These are phyloP conservation scores for Boulengeromyrus knoepffleri DNA, from an alignment of 2,113 vertebrate genomes.

Conservation along the genomic window DNA sequence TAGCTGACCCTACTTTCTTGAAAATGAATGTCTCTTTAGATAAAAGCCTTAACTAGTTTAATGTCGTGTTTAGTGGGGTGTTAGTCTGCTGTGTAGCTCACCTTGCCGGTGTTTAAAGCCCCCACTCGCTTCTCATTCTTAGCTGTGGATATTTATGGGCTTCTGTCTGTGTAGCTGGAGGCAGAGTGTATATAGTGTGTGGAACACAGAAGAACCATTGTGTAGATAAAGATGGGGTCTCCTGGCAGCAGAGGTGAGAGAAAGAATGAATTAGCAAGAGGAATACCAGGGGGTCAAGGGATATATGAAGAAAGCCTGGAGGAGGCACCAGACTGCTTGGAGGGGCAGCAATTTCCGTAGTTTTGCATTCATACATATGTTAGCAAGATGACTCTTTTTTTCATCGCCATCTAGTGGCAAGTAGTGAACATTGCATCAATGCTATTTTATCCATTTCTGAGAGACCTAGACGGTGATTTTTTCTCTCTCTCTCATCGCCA, in stretches of 20 bases:
- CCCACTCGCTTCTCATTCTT: too few relatives aligned
- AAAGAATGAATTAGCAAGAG: not conserved
- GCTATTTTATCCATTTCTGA: not conserved
- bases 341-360: not conserved
- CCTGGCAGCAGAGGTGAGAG: not conserved
- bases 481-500: not conserved
- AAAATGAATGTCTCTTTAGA: not conserved
- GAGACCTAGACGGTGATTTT: too few relatives aligned
- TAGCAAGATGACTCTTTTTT: not conserved
- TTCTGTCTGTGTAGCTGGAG: not conserved
- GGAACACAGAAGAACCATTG: not conserved
- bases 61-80: too few relatives aligned
- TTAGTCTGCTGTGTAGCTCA: too few relatives aligned
- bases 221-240: not conserved
- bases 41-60: too few relatives aligned
- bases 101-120: too few relatives aligned
- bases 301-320: not conserved
- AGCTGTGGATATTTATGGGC: too few relatives aligned
- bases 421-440: not conserved
- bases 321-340: not conserved
- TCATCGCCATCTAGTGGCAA: not conserved
- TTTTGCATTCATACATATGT: not conserved
- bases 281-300: not conserved
- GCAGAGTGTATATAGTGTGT: not conserved
- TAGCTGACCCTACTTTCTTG: not conserved